A percentile compares a stretch with the other conserved stretches of the same genome.
phyloP scores from a whole-genome alignment of 2,888 invertebrate genomes.

The Cephonodes hylas region DNA sequence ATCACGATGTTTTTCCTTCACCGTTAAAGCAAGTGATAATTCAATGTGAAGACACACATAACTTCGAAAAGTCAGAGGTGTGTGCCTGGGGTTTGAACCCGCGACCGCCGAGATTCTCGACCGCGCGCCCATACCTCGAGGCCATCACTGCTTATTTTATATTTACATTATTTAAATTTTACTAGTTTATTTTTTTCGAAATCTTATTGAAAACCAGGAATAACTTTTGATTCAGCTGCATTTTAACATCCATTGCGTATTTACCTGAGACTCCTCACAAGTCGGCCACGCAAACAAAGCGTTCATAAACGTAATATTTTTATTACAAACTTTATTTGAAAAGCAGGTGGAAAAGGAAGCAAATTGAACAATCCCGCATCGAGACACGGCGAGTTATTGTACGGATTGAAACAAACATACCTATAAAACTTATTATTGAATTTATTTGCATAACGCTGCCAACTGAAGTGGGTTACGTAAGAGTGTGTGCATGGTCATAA shows the following conservation, averaged over 20 bases:
- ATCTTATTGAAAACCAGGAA: no score
- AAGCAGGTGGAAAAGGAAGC: constrained; percentile 15
- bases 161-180: no score
- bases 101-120: no score
- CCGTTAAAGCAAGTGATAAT: no score
- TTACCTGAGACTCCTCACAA: not conserved
- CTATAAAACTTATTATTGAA: constrained; percentile 32
- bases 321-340: constrained; percentile 27
- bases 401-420: constrained; percentile 31
- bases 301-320: constrained; percentile 8
- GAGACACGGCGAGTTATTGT: constrained; percentile 24
- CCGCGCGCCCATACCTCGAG: no score
- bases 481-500: not conserved
- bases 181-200: no score
- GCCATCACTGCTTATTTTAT: no score
- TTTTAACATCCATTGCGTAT: not conserved
- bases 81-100: no score
- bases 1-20: no score
- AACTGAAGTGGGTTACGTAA: not conserved
- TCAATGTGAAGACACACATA: no score
- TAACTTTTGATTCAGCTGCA: not conserved
- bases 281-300: not conserved
- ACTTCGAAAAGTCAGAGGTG: no score
- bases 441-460: constrained; percentile 24
- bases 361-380: constrained; percentile 13